Evolutionary conservation across 2,113 vertebrate genomes (phyloP).

Genomic region (Gasterosteus nipponicus): DNA sequence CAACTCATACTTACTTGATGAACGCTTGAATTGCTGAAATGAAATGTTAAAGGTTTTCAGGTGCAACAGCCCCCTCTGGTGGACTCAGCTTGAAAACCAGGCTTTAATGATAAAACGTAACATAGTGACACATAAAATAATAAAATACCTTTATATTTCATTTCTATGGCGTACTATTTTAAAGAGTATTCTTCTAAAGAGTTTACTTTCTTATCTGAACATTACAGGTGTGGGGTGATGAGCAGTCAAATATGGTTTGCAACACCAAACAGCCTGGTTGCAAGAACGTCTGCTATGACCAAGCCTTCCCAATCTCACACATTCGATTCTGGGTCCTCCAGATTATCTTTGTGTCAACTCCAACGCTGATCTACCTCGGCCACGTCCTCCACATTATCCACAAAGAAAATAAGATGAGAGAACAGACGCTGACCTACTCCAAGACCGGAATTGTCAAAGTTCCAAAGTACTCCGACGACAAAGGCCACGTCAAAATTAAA

Average conservation of each 20-base stretch:
- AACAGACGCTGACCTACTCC: constrained; percentile 49
- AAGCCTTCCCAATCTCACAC: constrained; percentile 96
- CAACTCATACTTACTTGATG: no score
- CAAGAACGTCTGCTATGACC: constrained; percentile 95
- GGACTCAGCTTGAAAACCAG: neutral
- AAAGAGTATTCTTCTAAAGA: neutral
- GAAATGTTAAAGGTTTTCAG: neutral
- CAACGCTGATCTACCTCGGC: constrained; percentile 92
- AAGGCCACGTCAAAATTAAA: constrained; percentile 86
- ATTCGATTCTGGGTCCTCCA: constrained; percentile 97
- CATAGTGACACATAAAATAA: neutral
- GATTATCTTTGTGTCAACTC: constrained; percentile 93
- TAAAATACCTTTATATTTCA: neutral
- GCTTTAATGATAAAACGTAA: neutral
- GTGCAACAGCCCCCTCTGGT: constrained; percentile 12
- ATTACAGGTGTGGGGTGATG: constrained; percentile 83
- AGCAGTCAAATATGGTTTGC: constrained; percentile 93
- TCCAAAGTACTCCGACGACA: constrained; percentile 82
- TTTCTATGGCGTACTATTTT: neutral
- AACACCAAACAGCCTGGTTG: constrained; percentile 97
- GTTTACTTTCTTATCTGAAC: neutral
- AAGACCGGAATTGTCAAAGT: constrained; percentile 56
- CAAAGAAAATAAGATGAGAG: constrained; percentile 88
- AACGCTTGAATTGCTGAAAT: no score
- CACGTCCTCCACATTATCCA: constrained; percentile 91